These are phyloP conservation scores for Otus sunia DNA, from an alignment of 2,113 vertebrate genomes.

Conservation along the genomic window DNA sequence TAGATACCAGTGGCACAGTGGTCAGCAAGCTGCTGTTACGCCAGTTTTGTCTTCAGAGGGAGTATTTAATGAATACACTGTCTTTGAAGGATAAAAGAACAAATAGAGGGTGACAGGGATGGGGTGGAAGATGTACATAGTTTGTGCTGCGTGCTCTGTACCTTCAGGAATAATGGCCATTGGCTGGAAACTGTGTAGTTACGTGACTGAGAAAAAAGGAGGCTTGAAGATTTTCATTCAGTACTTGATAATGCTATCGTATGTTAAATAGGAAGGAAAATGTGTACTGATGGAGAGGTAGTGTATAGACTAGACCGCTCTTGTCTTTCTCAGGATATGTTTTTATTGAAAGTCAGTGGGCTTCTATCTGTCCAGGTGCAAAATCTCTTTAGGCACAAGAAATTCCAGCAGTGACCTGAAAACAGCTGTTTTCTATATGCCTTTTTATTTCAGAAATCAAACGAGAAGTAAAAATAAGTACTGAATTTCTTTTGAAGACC, in stretches of 20 bases:
- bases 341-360: not conserved
- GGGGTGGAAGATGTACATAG: not conserved
- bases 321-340: not conserved
- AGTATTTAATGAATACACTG: not conserved
- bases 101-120: not conserved
- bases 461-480: not conserved
- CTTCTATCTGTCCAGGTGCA: not conserved
- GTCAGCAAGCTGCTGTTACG: not conserved
- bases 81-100: not conserved
- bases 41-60: not conserved
- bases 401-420: not conserved
- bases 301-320: not conserved
- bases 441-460: constrained; percentile 7
- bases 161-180: not conserved
- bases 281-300: not conserved
- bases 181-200: not conserved
- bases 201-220: not conserved
- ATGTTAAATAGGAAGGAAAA: not conserved
- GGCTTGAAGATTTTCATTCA: not conserved
- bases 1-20: not conserved
- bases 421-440: not conserved
- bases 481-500: not conserved
- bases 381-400: not conserved
- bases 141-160: not conserved
- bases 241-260: not conserved